These are phyloP conservation scores for Crocodylus rhombifer DNA, from an alignment of 2,797 vertebrate species.

Conservation along the genomic window DNA sequence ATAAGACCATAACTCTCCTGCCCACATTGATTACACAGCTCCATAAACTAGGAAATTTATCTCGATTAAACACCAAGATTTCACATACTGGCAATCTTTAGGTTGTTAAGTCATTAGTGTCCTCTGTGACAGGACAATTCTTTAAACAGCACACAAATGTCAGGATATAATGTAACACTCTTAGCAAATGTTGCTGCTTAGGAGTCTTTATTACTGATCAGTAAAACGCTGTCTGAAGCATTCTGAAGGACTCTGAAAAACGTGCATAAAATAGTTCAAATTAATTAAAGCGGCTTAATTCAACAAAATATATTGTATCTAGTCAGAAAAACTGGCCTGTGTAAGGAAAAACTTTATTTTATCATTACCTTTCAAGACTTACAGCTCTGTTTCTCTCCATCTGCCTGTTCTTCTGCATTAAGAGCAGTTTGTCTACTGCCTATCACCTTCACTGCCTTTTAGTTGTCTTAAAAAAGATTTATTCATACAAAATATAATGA, in stretches of 20 bases:
- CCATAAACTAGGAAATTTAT: constrained; percentile 68
- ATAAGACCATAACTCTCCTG: constrained; percentile 54
- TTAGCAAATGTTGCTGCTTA: constrained; percentile 20
- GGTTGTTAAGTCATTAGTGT: constrained; percentile 52
- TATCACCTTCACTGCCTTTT: not conserved
- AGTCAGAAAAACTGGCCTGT: not conserved
- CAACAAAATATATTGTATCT: not conserved
- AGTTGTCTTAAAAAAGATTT: not conserved
- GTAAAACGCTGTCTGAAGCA: not conserved
- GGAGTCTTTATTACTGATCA: not conserved
- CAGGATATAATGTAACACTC: constrained; percentile 27
- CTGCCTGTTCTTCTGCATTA: not conserved
- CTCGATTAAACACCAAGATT: constrained; percentile 72
- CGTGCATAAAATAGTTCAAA: not conserved
- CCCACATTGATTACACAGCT: constrained; percentile 56
- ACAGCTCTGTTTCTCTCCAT: not conserved
- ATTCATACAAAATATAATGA: not conserved
- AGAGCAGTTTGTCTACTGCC: not conserved
- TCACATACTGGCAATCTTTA: constrained; percentile 48
- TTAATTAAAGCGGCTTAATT: constrained; percentile 39
- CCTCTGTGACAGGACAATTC: constrained; percentile 46
- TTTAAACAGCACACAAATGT: constrained; percentile 35
- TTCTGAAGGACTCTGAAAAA: not conserved
- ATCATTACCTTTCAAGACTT: not conserved
- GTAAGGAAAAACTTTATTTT: not conserved